These are phyloP conservation scores for Lagopus muta DNA, from an alignment of 2,113 vertebrate species.

Conservation along the genomic window DNA sequence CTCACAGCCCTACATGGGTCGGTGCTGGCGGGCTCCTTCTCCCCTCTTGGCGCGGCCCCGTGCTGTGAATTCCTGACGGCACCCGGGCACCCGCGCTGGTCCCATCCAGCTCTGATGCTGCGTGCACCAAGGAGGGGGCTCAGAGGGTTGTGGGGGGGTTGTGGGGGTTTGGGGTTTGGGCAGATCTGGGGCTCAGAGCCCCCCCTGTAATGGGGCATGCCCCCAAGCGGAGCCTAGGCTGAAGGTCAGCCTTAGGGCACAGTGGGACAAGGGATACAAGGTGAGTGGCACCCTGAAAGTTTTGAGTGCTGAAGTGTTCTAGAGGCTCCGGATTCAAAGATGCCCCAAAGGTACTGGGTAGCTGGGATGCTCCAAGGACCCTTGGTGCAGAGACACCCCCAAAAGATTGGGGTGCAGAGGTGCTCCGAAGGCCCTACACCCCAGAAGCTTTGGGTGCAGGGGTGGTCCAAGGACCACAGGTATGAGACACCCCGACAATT, in stretches of 20 bases:
- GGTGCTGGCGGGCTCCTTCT: slow-evolving; percentile 36
- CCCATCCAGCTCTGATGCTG: not conserved
- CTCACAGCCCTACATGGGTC: slow-evolving; percentile 73
- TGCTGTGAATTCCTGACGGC: not conserved
- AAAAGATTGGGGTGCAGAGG: not conserved
- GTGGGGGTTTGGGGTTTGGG: not conserved
- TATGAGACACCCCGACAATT: no score
- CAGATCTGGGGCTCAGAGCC: not conserved
- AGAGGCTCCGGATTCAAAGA: no score
- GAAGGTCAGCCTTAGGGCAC: not conserved
- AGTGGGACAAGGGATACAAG: not conserved
- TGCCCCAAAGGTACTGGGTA: no score
- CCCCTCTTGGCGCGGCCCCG: slow-evolving; percentile 5
- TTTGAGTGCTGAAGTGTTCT: no score
- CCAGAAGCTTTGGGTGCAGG: not conserved
- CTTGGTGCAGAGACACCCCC: not conserved
- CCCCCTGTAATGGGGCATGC: accelerated
- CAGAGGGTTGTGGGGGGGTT: not conserved
- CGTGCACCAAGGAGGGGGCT: not conserved
- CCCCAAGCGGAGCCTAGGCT: not conserved
- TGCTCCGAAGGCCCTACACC: not conserved
- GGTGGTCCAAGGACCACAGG: not conserved
- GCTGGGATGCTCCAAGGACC: not conserved
- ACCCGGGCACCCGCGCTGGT: not conserved
- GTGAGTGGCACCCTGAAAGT: not conserved